Evolutionary conservation across 2,888 invertebrate genomes (phyloP).

Genomic region (Ethmia dodecea): DNA sequence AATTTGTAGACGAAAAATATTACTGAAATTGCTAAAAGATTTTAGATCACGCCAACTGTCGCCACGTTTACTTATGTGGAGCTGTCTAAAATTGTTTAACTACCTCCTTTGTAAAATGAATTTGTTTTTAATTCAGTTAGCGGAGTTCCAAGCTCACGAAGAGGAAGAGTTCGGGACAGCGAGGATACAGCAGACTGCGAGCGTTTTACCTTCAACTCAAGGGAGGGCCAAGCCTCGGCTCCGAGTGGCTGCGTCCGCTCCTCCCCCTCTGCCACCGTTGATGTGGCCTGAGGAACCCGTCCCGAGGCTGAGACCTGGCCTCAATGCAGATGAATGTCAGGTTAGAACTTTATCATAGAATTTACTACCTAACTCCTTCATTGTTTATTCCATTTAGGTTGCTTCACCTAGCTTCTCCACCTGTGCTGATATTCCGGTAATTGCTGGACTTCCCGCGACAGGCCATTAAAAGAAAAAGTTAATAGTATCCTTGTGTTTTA

Average conservation of each 20-base stretch:
- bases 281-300: constrained; percentile 54
- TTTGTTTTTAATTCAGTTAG: constrained; percentile 46
- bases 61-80: too few relatives aligned
- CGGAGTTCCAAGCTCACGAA: constrained; percentile 67
- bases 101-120: too few relatives aligned
- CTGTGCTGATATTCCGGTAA: too few relatives aligned
- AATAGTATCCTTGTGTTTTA: too few relatives aligned
- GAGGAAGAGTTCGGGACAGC: constrained; percentile 49
- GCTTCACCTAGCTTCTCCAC: too few relatives aligned
- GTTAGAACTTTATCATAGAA: constrained; percentile 23
- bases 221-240: constrained; percentile 23
- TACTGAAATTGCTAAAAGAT: too few relatives aligned
- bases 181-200: constrained; percentile 11
- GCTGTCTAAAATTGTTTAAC: too few relatives aligned
- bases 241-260: constrained; percentile 52
- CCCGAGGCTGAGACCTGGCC: constrained; percentile 42
- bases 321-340: constrained; percentile 61
- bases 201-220: constrained; percentile 11
- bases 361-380: not conserved
- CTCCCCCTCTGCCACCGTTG: constrained; percentile 44
- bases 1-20: too few relatives aligned
- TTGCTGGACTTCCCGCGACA: too few relatives aligned
- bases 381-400: too few relatives aligned
- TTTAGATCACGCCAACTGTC: too few relatives aligned
- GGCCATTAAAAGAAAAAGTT: too few relatives aligned